Evolutionary conservation across 2,113 vertebrate genomes (phyloP), one percentile per base, ranked within the genome.

Genomic region (Anoplopoma fimbria): DNA sequence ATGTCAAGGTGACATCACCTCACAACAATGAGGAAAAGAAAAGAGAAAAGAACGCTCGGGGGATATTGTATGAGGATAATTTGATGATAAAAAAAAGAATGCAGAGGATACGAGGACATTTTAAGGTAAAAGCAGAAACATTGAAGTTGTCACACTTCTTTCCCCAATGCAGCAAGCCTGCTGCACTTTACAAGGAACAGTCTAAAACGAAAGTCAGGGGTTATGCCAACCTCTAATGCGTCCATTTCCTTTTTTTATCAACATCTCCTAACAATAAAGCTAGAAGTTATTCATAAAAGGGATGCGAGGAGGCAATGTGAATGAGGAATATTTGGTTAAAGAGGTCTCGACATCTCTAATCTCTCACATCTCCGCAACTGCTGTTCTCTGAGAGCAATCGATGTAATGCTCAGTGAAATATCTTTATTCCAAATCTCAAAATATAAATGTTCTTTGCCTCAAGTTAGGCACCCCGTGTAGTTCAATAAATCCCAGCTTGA

Each of bases 1-100:
- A 82, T 81, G 86, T 91, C 88, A 92, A 93, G 92, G 91, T 92
- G 88, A 93, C 82, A 85, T 86, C 81, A 80, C 81, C 73, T 89
- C 82, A 84, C 71, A 84, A 83, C 83, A 85, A 61, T 55, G 63
- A 79, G 10, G 55, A 29, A 62, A 42, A 77, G 47, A 77, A 64
- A n/a, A 83, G 64, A 47, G n/a, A 34, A 21, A 42, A 72, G 67
- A n/a, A n/a, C 62, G 68, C 19, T 60, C 9, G 10, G 25, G 40
- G 75, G 87, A 86, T 81, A 82, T 4, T 62, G 47, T 34, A 78
- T 78, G 27, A 87, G 69, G 36, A 61, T 85, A 65, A 85, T 90
- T 72, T 82, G 55, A 86, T 76, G 73, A 67, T 79, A 57, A 58
- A 67, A 84, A 2, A 5, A 13, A 29, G 45, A 17, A 12, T 2